Base-by-base conservation (phyloP, 2,113 vertebrate genomes). In the Hydropotes inermis region DNA sequence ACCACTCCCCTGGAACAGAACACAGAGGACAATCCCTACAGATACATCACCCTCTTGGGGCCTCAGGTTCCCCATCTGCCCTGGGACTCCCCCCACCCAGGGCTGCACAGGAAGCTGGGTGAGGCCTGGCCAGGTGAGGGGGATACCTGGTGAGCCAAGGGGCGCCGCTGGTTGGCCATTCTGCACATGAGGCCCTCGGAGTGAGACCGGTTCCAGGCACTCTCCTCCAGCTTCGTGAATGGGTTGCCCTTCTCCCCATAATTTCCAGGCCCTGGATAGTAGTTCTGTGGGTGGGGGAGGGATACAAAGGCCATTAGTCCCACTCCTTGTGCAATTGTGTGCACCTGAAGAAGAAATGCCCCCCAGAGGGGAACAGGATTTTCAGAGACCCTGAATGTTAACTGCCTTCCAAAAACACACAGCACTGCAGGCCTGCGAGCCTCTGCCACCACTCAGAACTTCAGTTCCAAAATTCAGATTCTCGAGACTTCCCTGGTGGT, bases 261-360 rank as follows among this genome's bases (percentile, higher is more conserved):
- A 23, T 97, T 98, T 3, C 99, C 99, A 2, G 99, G 99, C 8
- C 99, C 98, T 0, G 99, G 99, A n/a, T 97, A 97, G 90, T 94
- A 98, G 87, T 98, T 98, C 98, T 99, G 96, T 0, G 1, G 28
- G 39, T 7, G 3, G 1, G 10, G 25, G 16, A 7, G 79, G 47
- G 23, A 52, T 45, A 11, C 0, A 33, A 21, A 81, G 17, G 27
- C 64, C 10, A 2, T 78, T n/a, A 47, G 61, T 23, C 23, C 61
- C 27, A 7, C 33, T 17, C 19, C 57, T 36, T 1, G 14, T 36
- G 17, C 70, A 11, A 15, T 61, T 33, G 21, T 86, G 47, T 3
- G 79, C 43, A 36, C 7, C 81, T 43, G 25, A 94, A 39, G 39
- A 88, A 90, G 64, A 58, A 12, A 84, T 0, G 15, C 7, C 36